Evolutionary conservation across 2,797 vertebrate genomes (phyloP).

Genomic region (Garrulus glandarius): DNA sequence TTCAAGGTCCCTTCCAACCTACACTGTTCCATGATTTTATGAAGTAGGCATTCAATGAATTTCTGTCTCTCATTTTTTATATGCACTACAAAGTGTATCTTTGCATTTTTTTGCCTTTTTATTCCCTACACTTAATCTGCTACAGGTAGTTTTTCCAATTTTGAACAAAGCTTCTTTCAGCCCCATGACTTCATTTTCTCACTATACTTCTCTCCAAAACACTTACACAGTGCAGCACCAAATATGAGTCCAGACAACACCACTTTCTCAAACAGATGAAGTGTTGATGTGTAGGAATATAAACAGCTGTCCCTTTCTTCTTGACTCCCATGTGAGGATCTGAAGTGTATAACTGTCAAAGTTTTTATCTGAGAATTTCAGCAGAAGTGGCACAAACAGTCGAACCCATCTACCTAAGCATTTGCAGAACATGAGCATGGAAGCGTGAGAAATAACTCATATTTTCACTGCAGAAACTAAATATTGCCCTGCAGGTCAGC

Average conservation of each 20-base stretch:
- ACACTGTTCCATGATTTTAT: background rate
- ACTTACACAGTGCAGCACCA: background rate
- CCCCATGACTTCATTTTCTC: background rate
- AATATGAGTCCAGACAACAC: background rate
- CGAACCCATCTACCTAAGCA: background rate
- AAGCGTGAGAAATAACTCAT: background rate
- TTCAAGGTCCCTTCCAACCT: background rate
- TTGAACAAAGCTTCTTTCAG: background rate
- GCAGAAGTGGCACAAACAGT: background rate
- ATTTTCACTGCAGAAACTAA: background rate
- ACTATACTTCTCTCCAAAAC: background rate
- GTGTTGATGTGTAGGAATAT: background rate
- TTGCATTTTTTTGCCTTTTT: background rate
- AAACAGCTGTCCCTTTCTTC: background rate
- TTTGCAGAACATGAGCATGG: background rate
- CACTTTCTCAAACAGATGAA: background rate
- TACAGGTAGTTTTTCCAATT: background rate
- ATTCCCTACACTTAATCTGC: background rate
- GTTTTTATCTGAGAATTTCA: background rate
- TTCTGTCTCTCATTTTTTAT: background rate
- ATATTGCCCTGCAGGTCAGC: background rate
- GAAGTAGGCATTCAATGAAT: background rate
- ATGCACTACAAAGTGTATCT: background rate
- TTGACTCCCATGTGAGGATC: background rate
- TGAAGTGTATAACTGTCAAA: background rate